Base-by-base conservation (phyloP, 92 coral and sea anemone species). In the Porites lobata region DNA sequence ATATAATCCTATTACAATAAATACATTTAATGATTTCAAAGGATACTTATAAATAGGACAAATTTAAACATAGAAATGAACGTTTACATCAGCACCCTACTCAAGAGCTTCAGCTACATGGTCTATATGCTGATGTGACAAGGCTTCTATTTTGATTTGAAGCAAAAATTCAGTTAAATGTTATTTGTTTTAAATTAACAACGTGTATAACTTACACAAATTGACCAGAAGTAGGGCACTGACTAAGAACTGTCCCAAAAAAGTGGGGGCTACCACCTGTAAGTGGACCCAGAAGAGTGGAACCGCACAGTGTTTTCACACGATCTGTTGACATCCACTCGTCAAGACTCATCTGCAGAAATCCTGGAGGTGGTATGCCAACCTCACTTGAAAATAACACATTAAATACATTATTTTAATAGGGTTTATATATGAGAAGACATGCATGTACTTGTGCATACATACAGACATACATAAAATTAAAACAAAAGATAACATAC, bases 291-390 rank as follows among this genome's bases (percentile, higher is more conserved):
- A 52, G 26, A 76, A 47, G 80, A 75, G 80, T 24, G 80, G 80
- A 75, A 47, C 80, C 22, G 64, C 81, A 76, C 81, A 76, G 62
- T 76, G 81, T 76, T 76, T 76, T 76, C 81, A 54, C 61, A 76
- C 64, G 22, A 81, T 81, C 77, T 32, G 86, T 81, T 67, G 64
- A 67, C 73, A 81, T 63, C 86, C 86, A 81, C 63, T 81, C 86
- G 62, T 68, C 86, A 43, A 81, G 86, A 81, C 75, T 56, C 56
- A 57, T 57, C 78, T 65, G 86, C 58, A 81, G 75, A 50, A 81
- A 70, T 67, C 86, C 86, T 65, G 86, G 86, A 65, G 77, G 77
- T 81, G 64, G 75, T 65, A 43, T 70, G 47, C 86, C 86, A 70
- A 81, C 86, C 54, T 81, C 86, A 70, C 86, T 81, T 43, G 32